Evolutionary conservation across 1,140 invertebrate genomes (phyloP).

Genomic region (Drosophila funebris): DNA sequence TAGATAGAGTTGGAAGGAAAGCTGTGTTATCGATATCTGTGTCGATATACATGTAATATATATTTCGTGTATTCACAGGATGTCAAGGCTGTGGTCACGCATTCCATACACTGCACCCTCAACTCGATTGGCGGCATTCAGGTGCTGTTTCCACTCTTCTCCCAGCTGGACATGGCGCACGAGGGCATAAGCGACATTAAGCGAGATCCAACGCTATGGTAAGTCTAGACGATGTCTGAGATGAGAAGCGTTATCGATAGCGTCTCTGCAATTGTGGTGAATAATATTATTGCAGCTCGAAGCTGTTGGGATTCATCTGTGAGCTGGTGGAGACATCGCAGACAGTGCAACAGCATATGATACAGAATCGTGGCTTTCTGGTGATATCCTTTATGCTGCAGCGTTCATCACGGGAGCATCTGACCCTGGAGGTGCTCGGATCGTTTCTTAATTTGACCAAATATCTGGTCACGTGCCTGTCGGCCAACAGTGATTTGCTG

Average conservation of each 20-base stretch:
- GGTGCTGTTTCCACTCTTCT: slow-evolving; percentile 98
- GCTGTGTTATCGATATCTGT: background rate
- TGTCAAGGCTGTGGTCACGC: slow-evolving; percentile 99
- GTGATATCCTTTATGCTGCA: slow-evolving; percentile 99
- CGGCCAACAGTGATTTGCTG: slow-evolving; percentile 95
- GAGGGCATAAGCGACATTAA: slow-evolving; percentile 91
- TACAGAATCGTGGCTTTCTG: slow-evolving; percentile 97
- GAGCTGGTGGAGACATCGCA: slow-evolving; percentile 98
- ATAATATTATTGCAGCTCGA: slow-evolving; percentile 89
- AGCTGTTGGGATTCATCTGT: slow-evolving; percentile 98
- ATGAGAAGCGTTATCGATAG: background rate
- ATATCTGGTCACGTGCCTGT: slow-evolving; percentile 97
- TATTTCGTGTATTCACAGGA: slow-evolving; percentile 87
- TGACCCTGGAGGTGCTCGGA: slow-evolving; percentile 95
- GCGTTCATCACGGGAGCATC: slow-evolving; percentile 95
- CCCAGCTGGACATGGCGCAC: slow-evolving; percentile 97
- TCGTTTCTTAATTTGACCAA: slow-evolving; percentile 98
- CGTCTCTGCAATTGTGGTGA: background rate
- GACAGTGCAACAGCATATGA: slow-evolving; percentile 99
- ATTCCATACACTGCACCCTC: slow-evolving; percentile 99
- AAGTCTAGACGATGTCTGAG: slow-evolving; percentile 65
- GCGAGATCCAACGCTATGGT: slow-evolving; percentile 94
- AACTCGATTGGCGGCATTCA: slow-evolving; percentile 99
- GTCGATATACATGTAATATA: background rate
- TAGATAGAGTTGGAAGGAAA: no score